Base-by-base conservation (phyloP, 2,797 vertebrate species). In the Vireo griseus region DNA sequence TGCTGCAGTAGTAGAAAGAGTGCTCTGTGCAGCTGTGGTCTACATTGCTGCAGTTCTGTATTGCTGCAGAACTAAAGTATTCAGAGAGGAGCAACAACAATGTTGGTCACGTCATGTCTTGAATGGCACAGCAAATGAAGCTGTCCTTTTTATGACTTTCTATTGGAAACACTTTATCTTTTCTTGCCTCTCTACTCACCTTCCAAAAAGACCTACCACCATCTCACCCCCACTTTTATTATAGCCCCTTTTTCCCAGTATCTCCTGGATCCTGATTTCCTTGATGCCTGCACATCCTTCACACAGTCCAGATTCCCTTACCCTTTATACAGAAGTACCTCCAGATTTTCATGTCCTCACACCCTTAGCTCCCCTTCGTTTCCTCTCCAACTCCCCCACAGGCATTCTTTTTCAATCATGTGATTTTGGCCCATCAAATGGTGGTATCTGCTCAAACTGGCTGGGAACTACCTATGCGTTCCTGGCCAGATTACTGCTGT, bases 341-440 rank as follows among this genome's bases (percentile, higher is more conserved):
- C 25, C 31, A 57, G 51, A 21, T 76, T 83, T 91, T 55, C 26
- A 31, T 16, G 31, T 72, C 11, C 40, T 68, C 37, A 31, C 40
- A 11, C 5, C 48, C 22, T 67, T 17, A 82, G 29, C 16, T 88
- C 20, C 44, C 16, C 8, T 65, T 61, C 11, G 26, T n/a, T 62
- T 74, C 24, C 58, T 19, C 48, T 72, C 42, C 40, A 47, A 9
- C 16, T 82, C 5, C 12, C 4, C 5, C 15, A 40, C 6, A 33
- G 22, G 19, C 15, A 16, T 13, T 39, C 20, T 35, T 13, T 67
- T 59, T 55, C 14, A 40, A 0, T 48, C 1, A 1, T 0, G 0
- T 19, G 17, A 37, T 59, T 91, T 33, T 88, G 24, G 9, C n/a
- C 28, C 44, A 18, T 37, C 10, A 31, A 8, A 22, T 40, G 22